Base-by-base conservation (phyloP, 2,888 invertebrate species). In the Phasia obesa region DNA sequence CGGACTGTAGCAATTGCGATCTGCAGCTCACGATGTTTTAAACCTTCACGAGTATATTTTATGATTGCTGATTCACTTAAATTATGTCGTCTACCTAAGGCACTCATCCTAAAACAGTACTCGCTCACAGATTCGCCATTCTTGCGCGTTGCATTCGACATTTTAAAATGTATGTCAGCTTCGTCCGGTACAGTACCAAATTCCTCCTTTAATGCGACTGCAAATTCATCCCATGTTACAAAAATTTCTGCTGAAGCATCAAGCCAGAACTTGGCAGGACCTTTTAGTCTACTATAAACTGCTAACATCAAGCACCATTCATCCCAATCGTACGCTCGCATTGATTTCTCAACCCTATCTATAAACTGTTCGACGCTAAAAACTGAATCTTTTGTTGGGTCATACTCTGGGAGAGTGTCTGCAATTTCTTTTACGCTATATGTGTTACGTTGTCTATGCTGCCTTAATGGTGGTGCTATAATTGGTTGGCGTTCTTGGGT, bases 21-120 rank as follows among this genome's bases (percentile, higher is more conserved):
- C 38, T 67, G 75, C 13, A 67, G 23, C 4, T 69, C 76, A 6
- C 42, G 51, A 35, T 76, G 25, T 44, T n/a, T 55, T 23, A 70
- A 19, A 6, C n/a, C n/a, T n/a, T n/a, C n/a, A n/a, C n/a, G n/a
- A n/a, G n/a, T n/a, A n/a, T n/a, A n/a, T n/a, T n/a, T n/a, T n/a
- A n/a, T n/a, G n/a, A n/a, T n/a, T n/a, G n/a, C n/a, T n/a, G n/a
- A n/a, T n/a, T n/a, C n/a, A n/a, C n/a, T n/a, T n/a, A n/a, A n/a
- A n/a, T n/a, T n/a, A n/a, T n/a, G n/a, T n/a, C n/a, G n/a, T n/a
- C n/a, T 21, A 23, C 35, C 77, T 11, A 81, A 15, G 7, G 77
- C 65, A 60, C 65, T 35, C 31, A 84, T 47, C 17, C 84, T 31
- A 51, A 84, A 84, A n/a, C n/a, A n/a, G n/a, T n/a, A n/a, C n/a